Conservation (phyloP, 2,888 invertebrate species). For the Boloria selene region DNA sequence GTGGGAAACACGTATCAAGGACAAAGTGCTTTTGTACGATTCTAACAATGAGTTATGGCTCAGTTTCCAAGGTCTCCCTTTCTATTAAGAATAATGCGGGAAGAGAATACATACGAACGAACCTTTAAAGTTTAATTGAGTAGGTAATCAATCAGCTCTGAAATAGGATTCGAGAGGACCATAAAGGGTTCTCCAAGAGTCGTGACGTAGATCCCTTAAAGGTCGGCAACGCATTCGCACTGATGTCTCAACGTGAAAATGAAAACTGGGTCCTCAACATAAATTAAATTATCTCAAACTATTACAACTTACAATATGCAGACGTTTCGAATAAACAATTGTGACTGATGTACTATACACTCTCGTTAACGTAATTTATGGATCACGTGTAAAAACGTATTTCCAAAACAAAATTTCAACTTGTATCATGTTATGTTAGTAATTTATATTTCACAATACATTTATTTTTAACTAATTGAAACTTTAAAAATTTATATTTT, state of each 20-base stretch:
- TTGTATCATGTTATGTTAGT: not conserved
- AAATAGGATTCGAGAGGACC: not conserved
- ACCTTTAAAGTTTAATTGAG: not conserved
- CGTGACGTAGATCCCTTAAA: no score
- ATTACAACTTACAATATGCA: slow-evolving; percentile 5
- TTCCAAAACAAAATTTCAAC: slow-evolving; percentile 7
- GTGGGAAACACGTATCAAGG: no score
- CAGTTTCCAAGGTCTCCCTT: no score
- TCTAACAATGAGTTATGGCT: no score
- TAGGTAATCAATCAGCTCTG: slow-evolving; percentile 4
- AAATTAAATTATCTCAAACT: no score
- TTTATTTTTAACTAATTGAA: not conserved
- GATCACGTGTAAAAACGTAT: not conserved
- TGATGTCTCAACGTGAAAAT: no score
- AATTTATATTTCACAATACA: not conserved
- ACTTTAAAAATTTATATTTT: not conserved
- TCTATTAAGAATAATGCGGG: no score
- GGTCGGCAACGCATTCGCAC: no score
- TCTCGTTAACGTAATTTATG: slow-evolving; percentile 5
- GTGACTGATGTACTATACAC: slow-evolving; percentile 21
- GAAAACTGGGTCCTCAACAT: no score
- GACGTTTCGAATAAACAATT: slow-evolving; percentile 24
- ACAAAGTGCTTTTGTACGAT: no score
- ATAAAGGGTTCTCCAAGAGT: no score
- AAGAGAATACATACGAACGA: no score